phyloP scores from a whole-genome alignment of 2,113 vertebrate genomes.

The Peromyscus maniculatus region DNA sequence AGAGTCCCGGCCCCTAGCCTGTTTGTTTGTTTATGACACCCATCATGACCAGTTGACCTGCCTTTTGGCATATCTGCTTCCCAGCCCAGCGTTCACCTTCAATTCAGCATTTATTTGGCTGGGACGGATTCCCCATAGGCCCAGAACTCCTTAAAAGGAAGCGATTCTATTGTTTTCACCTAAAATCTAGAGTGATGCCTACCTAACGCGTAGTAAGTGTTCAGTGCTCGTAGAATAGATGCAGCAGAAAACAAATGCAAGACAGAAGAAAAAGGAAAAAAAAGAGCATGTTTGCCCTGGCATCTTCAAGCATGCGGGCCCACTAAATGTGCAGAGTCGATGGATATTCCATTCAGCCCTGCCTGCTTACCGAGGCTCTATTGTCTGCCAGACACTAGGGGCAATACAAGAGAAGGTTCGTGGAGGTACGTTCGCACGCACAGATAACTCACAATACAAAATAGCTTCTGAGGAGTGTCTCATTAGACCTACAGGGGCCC shows the following conservation, averaged over 20 bases:
- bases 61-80: background rate
- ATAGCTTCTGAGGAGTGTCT: slow-evolving; percentile 56
- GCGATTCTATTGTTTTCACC: background rate
- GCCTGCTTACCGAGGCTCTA: background rate
- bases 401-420: slow-evolving; percentile 32
- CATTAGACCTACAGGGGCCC: slow-evolving; percentile 41
- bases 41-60: background rate
- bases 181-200: background rate
- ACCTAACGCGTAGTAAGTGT: background rate
- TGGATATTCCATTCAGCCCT: background rate
- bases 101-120: background rate
- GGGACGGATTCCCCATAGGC: background rate
- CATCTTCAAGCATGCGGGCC: slow-evolving; percentile 41
- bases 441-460: slow-evolving; percentile 67
- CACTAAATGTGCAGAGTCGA: background rate
- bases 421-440: background rate
- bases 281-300: background rate
- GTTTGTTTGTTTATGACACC: background rate
- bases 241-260: slow-evolving; percentile 31
- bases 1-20: background rate
- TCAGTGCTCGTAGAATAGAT: background rate
- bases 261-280: background rate
- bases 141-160: background rate
- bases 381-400: slow-evolving; percentile 50
- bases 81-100: background rate